phyloP scores from a whole-genome alignment of 2,888 invertebrate species.

The Willowsia nigromaculata region DNA sequence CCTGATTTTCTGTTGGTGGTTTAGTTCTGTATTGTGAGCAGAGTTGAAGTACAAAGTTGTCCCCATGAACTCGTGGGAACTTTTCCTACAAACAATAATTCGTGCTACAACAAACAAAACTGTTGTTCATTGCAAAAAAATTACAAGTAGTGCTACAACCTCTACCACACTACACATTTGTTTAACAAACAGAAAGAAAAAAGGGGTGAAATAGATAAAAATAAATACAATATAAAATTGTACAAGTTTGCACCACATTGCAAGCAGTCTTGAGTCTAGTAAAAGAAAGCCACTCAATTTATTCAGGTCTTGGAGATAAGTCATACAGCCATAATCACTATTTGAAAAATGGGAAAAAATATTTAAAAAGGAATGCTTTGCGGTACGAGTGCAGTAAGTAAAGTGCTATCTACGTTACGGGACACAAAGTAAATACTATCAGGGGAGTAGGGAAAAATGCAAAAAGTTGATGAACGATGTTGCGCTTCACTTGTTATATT shows the following conservation, averaged over 20 bases:
- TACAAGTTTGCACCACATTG: not conserved
- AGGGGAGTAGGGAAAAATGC: not conserved
- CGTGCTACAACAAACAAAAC: slow-evolving; percentile 51
- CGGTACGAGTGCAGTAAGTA: not conserved
- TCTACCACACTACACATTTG: not conserved
- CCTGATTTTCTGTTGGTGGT: slow-evolving; percentile 19
- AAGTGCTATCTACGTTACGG: slow-evolving; percentile 46
- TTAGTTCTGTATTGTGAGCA: slow-evolving; percentile 24
- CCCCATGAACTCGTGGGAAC: slow-evolving; percentile 74
- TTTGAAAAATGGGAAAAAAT: not conserved
- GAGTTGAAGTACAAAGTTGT: slow-evolving; percentile 43
- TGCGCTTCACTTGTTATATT: slow-evolving; percentile 3
- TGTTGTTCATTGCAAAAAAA: slow-evolving; percentile 49
- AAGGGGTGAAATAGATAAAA: slow-evolving; percentile 27
- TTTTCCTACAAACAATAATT: slow-evolving; percentile 42
- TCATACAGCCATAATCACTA: not conserved
- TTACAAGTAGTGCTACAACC: too few relatives aligned
- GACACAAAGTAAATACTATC: slow-evolving; percentile 40
- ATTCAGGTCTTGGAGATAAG: slow-evolving; percentile 69
- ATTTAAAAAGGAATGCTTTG: not conserved
- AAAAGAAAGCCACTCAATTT: slow-evolving; percentile 54
- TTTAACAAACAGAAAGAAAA: not conserved
- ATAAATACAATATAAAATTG: not conserved
- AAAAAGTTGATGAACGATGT: not conserved
- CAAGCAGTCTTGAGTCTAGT: not conserved